A percentile compares a stretch with the other conserved stretches of the same genome.
phyloP scores from a whole-genome alignment of 2,888 invertebrate species.

The Tenthredo distinguenda region DNA sequence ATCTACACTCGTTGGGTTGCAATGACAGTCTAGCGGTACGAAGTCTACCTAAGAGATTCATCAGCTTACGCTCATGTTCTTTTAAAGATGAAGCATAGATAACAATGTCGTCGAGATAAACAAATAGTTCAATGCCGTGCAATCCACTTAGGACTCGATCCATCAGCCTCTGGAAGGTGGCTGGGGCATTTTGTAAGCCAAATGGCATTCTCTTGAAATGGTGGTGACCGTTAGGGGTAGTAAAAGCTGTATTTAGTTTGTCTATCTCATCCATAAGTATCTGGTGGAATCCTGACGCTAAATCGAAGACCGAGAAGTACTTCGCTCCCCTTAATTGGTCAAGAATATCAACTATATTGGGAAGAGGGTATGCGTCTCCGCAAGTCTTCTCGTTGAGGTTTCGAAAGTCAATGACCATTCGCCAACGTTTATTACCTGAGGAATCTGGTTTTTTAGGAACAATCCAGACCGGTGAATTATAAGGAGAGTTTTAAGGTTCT shows the following conservation, averaged over 20 bases:
- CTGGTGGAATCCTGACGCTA: conserved; percentile 6
- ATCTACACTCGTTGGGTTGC: too few relatives aligned
- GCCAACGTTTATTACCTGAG: conserved; percentile 4
- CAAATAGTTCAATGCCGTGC: too few relatives aligned
- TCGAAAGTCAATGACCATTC: conserved; percentile 15
- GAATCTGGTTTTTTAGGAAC: too few relatives aligned
- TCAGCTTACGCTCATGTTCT: too few relatives aligned
- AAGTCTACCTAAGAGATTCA: too few relatives aligned
- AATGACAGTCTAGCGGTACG: too few relatives aligned
- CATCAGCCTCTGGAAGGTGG: conserved; percentile 45
- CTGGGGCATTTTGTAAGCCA: conserved; percentile 27
- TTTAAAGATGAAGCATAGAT: too few relatives aligned
- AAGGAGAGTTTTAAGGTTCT: too few relatives aligned
- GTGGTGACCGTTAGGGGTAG: conserved; percentile 8
- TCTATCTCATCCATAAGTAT: conserved; percentile 32
- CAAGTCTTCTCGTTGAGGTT: conserved; percentile 19
- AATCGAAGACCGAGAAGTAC: neutral
- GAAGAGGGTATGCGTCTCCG: neutral
- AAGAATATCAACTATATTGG: neutral
- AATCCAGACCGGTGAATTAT: too few relatives aligned
- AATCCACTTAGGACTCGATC: too few relatives aligned
- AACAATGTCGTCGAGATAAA: too few relatives aligned
- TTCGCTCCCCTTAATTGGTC: neutral
- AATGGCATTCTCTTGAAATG: conserved; percentile 38
- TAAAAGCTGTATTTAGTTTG: conserved; percentile 17